phyloP scores from a whole-genome alignment of 2,888 invertebrate genomes.

The Pristionchus exspectatus region DNA sequence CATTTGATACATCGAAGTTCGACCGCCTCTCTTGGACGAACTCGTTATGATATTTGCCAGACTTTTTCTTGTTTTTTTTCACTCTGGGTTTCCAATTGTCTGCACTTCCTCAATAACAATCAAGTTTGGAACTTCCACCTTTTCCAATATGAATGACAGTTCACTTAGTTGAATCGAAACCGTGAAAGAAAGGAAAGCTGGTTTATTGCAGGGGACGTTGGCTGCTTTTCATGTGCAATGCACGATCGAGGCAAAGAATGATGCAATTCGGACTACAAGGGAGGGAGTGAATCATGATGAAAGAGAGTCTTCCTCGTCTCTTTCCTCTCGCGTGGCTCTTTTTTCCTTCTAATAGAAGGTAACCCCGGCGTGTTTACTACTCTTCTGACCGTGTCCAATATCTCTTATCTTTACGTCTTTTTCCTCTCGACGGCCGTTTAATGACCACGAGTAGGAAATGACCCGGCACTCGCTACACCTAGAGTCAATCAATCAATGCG shows the following conservation, averaged over 20 bases:
- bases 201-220: background rate
- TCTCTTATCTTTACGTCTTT: conserved; percentile 50
- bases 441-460: conserved; percentile 18
- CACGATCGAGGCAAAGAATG: conserved; percentile 12
- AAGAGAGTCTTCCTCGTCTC: conserved; percentile 35
- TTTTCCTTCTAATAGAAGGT: conserved; percentile 7
- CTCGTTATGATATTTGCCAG: conserved; percentile 4
- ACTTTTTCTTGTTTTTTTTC: background rate
- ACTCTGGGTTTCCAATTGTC: background rate
- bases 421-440: conserved; percentile 18
- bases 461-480: conserved; percentile 24
- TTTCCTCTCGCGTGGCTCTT: conserved; percentile 23
- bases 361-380: conserved; percentile 45
- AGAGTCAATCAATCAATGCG: conserved; percentile 1
- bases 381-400: conserved; percentile 7
- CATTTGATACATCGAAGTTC: background rate
- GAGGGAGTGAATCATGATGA: background rate
- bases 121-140: background rate
- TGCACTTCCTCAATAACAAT: background rate
- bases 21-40: background rate
- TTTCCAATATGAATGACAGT: background rate
- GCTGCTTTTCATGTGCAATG: conserved; percentile 19
- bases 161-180: background rate
- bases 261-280: conserved; percentile 8
- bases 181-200: conserved; percentile 18